These are phyloP conservation scores for Bombus polaris DNA, from an alignment of 1,140 invertebrate species.

Conservation along the genomic window DNA sequence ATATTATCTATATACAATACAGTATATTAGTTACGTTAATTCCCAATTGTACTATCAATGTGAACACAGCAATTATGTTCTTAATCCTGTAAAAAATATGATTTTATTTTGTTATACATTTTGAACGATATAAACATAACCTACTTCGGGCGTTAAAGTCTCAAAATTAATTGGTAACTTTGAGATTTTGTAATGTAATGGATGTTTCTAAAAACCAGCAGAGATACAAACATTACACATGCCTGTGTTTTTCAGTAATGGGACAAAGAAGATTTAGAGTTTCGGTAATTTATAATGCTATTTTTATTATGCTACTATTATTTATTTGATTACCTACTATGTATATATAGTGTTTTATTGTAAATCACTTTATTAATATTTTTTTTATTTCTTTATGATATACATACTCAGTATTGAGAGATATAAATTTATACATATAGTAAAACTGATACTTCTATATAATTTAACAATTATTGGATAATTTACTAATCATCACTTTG, in stretches of 20 bases:
- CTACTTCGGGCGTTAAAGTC: background rate
- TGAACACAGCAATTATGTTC: conserved; percentile 21
- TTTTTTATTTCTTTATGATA: background rate
- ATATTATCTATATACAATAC: too few relatives aligned
- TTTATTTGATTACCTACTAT: background rate
- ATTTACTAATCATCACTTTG: conserved; percentile 34
- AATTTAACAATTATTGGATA: conserved; percentile 28
- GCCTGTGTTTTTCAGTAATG: conserved; percentile 62
- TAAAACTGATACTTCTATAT: background rate
- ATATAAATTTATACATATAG: background rate
- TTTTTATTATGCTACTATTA: background rate
- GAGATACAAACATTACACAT: conserved; percentile 35
- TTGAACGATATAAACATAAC: conserved; percentile 36
- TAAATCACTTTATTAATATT: background rate
- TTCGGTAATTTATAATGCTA: conserved; percentile 56
- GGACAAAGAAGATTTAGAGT: conserved; percentile 55
- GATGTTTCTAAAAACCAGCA: conserved; percentile 23
- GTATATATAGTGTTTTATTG: background rate
- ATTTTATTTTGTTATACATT: conserved; percentile 19
- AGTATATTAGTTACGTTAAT: background rate
- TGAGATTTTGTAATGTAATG: conserved; percentile 57
- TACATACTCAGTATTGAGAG: too few relatives aligned
- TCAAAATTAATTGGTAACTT: conserved; percentile 55
- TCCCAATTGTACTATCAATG: background rate
- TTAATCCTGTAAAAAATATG: background rate